A percentile compares a stretch with the other conserved stretches of the same genome.
Conservation (phyloP, 2,113 vertebrate genomes). For the Poecilia latipinna region DNA sequence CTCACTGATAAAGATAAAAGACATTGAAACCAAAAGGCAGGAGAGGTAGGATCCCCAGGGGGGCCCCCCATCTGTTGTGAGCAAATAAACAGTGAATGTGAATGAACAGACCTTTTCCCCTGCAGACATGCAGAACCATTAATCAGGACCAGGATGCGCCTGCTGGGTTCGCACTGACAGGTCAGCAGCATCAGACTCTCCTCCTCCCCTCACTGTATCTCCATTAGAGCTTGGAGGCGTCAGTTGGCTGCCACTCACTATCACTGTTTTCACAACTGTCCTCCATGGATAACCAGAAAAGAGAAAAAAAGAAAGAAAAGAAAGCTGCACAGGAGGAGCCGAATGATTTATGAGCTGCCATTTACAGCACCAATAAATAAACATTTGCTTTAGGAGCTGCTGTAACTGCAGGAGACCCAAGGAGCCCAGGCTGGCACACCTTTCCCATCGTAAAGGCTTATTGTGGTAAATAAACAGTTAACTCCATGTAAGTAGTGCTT, state of each 20-base stretch:
- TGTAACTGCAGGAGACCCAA: constrained; percentile 9
- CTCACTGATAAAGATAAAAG: constrained; percentile 65
- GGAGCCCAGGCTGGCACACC: not conserved
- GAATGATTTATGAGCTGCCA: constrained; percentile 40
- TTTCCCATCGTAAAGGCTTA: not conserved
- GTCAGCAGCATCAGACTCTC: constrained; percentile 57
- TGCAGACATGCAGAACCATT: constrained; percentile 69
- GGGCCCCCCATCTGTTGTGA: constrained; percentile 71
- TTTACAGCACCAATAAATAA: constrained; percentile 55
- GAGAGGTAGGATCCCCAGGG: constrained; percentile 51
- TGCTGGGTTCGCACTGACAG: constrained; percentile 61
- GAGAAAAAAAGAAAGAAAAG: constrained; percentile 23
- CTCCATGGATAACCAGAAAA: constrained; percentile 50
- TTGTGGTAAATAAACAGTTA: not conserved
- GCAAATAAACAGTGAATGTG: constrained; percentile 65
- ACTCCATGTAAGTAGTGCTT: not conserved
- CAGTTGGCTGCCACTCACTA: constrained; percentile 43
- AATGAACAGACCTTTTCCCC: constrained; percentile 44
- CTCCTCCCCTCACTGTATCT: constrained; percentile 57
- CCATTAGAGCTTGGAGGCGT: constrained; percentile 66
- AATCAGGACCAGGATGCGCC: constrained; percentile 73
- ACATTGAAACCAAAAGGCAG: constrained; percentile 48
- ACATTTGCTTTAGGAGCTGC: constrained; percentile 45
- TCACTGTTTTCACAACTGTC: constrained; percentile 74
- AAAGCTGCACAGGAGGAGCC: constrained; percentile 31